These are phyloP conservation scores for Papilio xuthus DNA, from an alignment of 1,140 invertebrate species.

Conservation along the genomic window DNA sequence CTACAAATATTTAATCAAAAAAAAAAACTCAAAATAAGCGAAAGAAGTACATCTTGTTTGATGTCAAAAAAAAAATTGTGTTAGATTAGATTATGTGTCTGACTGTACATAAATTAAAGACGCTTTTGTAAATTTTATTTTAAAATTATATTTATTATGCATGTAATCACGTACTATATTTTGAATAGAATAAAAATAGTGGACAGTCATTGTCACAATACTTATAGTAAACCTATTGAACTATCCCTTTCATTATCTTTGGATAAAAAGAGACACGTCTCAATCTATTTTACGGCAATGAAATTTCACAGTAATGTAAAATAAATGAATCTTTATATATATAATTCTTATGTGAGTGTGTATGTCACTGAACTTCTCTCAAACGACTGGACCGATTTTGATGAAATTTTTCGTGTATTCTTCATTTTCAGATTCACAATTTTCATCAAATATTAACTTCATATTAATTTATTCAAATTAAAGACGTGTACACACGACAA, in stretches of 20 bases:
- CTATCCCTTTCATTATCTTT: background rate
- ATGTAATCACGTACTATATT: background rate
- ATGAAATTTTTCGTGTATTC: no score
- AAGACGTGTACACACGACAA: no score
- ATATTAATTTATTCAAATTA: no score
- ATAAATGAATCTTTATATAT: no score
- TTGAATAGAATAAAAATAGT: background rate
- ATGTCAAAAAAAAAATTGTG: background rate
- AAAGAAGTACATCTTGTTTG: background rate
- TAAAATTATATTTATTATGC: background rate
- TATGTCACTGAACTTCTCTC: no score
- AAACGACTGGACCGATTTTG: no score
- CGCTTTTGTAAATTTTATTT: background rate
- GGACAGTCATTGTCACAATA: background rate
- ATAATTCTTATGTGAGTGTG: no score
- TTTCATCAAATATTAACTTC: no score
- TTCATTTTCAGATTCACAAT: no score
- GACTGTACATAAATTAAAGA: background rate
- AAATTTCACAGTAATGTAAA: background rate
- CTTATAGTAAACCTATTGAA: background rate
- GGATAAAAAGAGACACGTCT: background rate
- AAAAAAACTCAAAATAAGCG: background rate
- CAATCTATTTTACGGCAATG: background rate
- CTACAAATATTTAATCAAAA: background rate
- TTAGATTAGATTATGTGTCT: constrained; percentile 1